phyloP scores from a whole-genome alignment of 1,140 invertebrate species.

The Eumaeus atala region DNA sequence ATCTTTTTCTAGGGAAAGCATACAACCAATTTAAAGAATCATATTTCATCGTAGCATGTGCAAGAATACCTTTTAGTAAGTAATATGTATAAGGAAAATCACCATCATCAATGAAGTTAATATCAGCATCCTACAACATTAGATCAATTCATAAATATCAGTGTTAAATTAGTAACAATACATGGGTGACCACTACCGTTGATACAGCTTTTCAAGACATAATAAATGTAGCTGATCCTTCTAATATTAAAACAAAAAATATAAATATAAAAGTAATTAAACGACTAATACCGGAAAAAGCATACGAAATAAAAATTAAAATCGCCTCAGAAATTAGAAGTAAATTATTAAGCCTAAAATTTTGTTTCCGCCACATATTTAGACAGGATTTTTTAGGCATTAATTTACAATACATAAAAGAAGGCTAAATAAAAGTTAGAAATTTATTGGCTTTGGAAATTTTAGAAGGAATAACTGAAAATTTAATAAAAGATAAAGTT shows the following conservation, averaged over 20 bases:
- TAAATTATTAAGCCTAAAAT: conserved; percentile 7
- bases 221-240: not conserved
- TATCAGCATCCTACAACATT: not conserved
- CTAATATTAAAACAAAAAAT: not conserved
- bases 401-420: not conserved
- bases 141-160: not conserved
- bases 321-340: not conserved
- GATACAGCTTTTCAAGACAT: not conserved
- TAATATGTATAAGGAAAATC: not conserved
- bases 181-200: not conserved
- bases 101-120: not conserved
- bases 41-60: too few species aligned
- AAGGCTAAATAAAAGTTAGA: not conserved
- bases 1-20: too few species aligned
- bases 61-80: not conserved
- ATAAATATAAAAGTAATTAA: not conserved
- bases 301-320: not conserved
- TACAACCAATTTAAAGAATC: too few species aligned
- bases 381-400: not conserved
- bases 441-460: not conserved
- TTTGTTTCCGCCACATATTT: conserved; percentile 1
- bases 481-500: not conserved
- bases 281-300: not conserved
- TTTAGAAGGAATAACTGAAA: not conserved
- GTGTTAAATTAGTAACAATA: not conserved